Conservation (phyloP, 1,140 invertebrate genomes). For the roundworm (Caenorhabditis elegans) region DNA sequence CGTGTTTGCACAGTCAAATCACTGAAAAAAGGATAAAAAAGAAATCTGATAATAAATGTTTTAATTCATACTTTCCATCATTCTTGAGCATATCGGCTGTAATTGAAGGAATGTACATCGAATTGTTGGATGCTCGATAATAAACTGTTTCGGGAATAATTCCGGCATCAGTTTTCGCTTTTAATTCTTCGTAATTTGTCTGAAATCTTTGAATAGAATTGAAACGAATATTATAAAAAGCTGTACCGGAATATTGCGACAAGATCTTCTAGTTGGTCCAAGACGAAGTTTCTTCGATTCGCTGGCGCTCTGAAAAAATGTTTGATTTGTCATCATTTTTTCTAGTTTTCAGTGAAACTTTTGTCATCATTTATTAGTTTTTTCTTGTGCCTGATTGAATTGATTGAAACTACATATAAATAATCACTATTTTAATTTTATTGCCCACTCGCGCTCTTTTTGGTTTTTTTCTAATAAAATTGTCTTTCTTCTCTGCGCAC, state of each 20-base stretch:
- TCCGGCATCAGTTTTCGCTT: not conserved
- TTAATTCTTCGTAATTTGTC: not conserved
- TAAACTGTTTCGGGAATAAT: not conserved
- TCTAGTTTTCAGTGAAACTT: too few relatives aligned
- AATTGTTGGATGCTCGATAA: not conserved
- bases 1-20: not conserved
- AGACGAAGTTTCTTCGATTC: too few relatives aligned
- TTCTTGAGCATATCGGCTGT: not conserved
- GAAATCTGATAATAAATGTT: too few relatives aligned
- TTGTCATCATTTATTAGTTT: too few relatives aligned
- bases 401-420: too few relatives aligned
- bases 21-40: not conserved
- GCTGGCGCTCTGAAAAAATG: not conserved
- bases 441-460: too few relatives aligned
- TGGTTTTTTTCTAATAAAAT: too few relatives aligned
- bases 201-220: not conserved
- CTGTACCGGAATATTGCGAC: not conserved
- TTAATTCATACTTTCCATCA: not conserved
- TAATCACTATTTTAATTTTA: too few relatives aligned
- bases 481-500: not conserved
- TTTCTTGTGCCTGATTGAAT: too few relatives aligned
- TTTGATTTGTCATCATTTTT: slow-evolving; percentile 1
- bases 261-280: too few relatives aligned
- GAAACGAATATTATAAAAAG: not conserved
- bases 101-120: not conserved